A percentile compares a stretch with the other conserved stretches of the same genome.
phyloP scores from a whole-genome alignment of 2,113 vertebrate species.

The Ardeotis arabs region DNA sequence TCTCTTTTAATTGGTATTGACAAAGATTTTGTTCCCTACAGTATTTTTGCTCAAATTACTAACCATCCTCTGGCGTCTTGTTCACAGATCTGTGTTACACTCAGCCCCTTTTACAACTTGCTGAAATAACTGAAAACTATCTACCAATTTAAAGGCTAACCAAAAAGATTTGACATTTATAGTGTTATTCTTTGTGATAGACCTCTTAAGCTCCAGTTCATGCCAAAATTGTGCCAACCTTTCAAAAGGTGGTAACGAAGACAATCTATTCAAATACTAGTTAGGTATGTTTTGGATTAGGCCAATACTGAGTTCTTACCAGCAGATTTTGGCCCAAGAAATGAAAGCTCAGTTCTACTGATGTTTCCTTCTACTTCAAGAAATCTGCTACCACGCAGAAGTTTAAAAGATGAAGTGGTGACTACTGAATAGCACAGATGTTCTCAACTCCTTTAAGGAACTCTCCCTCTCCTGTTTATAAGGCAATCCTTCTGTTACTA shows the following conservation, averaged over 20 bases:
- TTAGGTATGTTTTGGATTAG: background rate
- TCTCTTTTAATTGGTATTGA: background rate
- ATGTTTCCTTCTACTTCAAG: background rate
- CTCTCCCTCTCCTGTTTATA: background rate
- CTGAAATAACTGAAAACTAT: background rate
- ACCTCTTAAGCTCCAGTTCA: background rate
- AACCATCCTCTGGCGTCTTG: background rate
- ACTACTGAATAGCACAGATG: background rate
- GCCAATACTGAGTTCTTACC: background rate
- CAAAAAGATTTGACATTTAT: background rate
- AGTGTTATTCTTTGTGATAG: background rate
- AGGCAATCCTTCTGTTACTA: background rate
- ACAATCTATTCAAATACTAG: background rate
- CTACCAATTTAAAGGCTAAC: background rate
- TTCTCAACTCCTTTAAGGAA: background rate
- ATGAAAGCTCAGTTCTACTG: background rate
- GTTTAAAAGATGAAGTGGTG: background rate
- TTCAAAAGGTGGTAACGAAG: background rate
- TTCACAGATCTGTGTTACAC: background rate
- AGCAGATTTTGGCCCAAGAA: background rate
- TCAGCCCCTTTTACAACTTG: background rate
- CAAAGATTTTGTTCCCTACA: background rate
- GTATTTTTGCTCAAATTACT: background rate
- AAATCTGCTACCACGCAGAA: background rate
- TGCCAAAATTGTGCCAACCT: background rate